Evolutionary conservation across 2,888 invertebrate genomes (phyloP), one percentile per base, ranked within the genome.

Genomic region (Chrysopilus asiliformis): DNA sequence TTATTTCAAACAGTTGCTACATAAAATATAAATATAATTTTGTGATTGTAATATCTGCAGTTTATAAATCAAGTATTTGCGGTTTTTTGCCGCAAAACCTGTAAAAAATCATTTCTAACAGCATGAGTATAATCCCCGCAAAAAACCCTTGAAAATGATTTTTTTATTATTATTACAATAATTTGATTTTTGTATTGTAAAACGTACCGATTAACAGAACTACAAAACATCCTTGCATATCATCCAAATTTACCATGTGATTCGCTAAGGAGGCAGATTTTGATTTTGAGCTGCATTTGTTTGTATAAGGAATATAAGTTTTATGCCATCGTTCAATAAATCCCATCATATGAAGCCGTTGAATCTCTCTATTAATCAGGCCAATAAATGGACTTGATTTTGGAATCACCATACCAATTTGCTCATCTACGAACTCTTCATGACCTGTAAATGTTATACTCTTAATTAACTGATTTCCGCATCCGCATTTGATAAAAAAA

Each of bases 151-250:
- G n/a, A n/a, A n/a, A n/a, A n/a, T n/a, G n/a, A n/a, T n/a, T n/a
- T n/a, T n/a, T n/a, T n/a, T n/a, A n/a, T n/a, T n/a, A n/a, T n/a
- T n/a, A n/a, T n/a, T n/a, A n/a, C n/a, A n/a, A n/a, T n/a, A n/a
- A n/a, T n/a, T n/a, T n/a, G n/a, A n/a, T n/a, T n/a, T n/a, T n/a
- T n/a, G n/a, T n/a, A n/a, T n/a, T n/a, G n/a, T n/a, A n/a, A n/a
- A n/a, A n/a, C n/a, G n/a, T 27, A 38, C 32, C 32, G 10, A 38
- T 28, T 7, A 38, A 15, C 14, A 38, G 64, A 0, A 91, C 79
- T 49, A 87, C 79, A 63, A 90, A 90, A 17, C 86, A 89, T 9
- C 90, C 91, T 59, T 90, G 87, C 89, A 90, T 91, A 51, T 91
- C 90, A 34, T 79, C 73, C 47, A 90, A 68, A 56, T 86, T 85